Conservation (phyloP, 2,888 invertebrate species). For the Colletes collaris region DNA sequence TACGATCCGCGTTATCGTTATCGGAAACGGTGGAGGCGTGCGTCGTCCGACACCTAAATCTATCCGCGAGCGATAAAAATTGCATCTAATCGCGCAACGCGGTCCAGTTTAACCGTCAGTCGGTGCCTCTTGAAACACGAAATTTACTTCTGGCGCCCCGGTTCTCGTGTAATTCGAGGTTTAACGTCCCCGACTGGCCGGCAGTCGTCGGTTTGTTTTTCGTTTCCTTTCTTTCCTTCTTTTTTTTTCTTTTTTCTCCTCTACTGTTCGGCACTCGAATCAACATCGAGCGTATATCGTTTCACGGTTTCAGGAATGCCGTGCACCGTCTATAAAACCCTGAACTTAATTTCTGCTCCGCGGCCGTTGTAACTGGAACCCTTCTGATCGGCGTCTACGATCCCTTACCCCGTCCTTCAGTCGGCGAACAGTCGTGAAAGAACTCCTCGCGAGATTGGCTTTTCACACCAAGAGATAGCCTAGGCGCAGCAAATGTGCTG, state of each 20-base stretch:
- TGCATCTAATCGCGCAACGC: conserved; percentile 20
- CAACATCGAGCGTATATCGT: conserved; percentile 54
- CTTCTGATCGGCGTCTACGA: conserved; percentile 13
- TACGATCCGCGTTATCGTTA: background rate
- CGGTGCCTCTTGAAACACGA: conserved; percentile 24
- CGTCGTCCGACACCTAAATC: conserved; percentile 21
- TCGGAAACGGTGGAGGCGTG: conserved; percentile 14
- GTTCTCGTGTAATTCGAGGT: conserved; percentile 42
- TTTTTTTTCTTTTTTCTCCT: background rate
- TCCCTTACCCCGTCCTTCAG: conserved; percentile 25
- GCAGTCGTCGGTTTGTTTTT: background rate
- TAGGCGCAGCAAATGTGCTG: conserved; percentile 28
- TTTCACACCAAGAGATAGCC: conserved; percentile 46
- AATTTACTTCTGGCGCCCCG: conserved; percentile 55
- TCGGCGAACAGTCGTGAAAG: conserved; percentile 21
- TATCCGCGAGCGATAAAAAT: conserved; percentile 40
- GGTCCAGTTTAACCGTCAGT: conserved; percentile 24
- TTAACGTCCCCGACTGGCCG: conserved; percentile 32
- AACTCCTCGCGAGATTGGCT: conserved; percentile 34
- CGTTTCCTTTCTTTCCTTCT: too few species aligned
- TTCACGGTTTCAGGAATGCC: conserved; percentile 53
- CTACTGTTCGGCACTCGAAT: conserved; percentile 26
- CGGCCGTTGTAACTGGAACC: conserved; percentile 46
- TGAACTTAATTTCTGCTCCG: conserved; percentile 54
- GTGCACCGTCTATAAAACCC: conserved; percentile 59